phyloP scores from a whole-genome alignment of 1,140 invertebrate species.

The Centruroides vittatus region DNA sequence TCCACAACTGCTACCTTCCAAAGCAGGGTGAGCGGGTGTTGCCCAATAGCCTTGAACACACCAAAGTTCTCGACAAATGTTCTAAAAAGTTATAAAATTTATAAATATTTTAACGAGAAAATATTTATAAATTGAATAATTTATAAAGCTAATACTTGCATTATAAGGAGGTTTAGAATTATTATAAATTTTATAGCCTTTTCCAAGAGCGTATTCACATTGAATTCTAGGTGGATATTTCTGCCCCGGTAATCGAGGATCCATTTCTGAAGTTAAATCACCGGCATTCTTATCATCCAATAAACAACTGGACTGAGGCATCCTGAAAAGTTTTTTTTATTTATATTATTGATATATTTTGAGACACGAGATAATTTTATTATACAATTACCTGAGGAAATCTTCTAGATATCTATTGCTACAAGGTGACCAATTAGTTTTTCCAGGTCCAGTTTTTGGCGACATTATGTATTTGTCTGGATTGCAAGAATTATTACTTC shows the following conservation, averaged over 20 bases:
- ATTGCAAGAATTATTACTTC: constrained; percentile 21
- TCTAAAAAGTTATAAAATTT: constrained; percentile 27
- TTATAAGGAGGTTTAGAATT: too few relatives aligned
- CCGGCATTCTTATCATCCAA: too few relatives aligned
- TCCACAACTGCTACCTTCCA: constrained; percentile 27
- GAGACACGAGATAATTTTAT: constrained; percentile 8
- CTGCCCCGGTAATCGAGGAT: too few relatives aligned
- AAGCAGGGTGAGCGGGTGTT: constrained; percentile 30
- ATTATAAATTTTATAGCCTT: too few relatives aligned
- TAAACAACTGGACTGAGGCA: too few relatives aligned
- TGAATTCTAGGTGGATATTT: too few relatives aligned
- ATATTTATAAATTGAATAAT: not conserved
- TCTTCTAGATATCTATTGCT: constrained; percentile 21
- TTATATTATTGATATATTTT: too few relatives aligned
- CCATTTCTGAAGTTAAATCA: too few relatives aligned
- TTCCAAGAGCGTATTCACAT: too few relatives aligned
- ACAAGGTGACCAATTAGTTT: constrained; percentile 22
- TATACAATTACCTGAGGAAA: constrained; percentile 25
- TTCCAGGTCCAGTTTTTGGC: constrained; percentile 22
- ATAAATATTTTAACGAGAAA: not conserved
- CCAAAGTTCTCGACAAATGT: constrained; percentile 43
- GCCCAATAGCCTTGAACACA: constrained; percentile 26
- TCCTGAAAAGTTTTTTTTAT: too few relatives aligned
- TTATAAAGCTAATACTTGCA: not conserved
- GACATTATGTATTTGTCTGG: constrained; percentile 21